phyloP scores from a whole-genome alignment of 2,113 vertebrate genomes.

The Anarhynchus alexandrinus region DNA sequence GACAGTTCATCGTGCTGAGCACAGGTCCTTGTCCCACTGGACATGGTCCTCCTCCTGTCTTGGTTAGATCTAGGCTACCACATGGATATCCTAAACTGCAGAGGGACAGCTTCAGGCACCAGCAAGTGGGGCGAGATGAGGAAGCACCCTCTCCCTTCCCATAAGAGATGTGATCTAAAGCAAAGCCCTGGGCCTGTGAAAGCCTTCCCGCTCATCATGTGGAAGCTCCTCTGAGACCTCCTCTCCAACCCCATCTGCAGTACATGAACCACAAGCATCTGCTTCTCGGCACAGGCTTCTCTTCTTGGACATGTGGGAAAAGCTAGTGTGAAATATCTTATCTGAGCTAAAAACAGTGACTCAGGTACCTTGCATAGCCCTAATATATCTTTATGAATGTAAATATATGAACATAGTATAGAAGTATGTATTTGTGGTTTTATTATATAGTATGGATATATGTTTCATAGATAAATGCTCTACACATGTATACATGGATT shows the following conservation, averaged over 20 bases:
- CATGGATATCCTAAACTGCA: neutral
- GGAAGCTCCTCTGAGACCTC: accelerated
- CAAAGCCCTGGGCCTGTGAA: neutral
- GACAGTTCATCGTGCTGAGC: accelerated
- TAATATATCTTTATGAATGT: neutral
- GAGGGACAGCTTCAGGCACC: neutral
- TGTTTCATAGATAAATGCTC: neutral
- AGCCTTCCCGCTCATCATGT: neutral
- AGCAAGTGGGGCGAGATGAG: neutral
- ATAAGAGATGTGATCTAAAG: neutral
- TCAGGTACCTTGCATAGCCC: neutral
- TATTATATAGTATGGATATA: neutral
- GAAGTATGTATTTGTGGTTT: neutral
- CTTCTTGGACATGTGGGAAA: neutral
- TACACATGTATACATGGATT: neutral
- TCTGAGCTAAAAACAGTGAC: neutral
- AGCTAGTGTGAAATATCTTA: neutral
- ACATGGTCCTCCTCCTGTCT: accelerated
- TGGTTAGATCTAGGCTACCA: neutral
- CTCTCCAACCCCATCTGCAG: neutral
- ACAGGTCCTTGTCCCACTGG: neutral
- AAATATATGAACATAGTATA: neutral
- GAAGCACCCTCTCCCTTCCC: neutral
- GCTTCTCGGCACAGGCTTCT: neutral
- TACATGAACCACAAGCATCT: neutral